A percentile compares a stretch with the other conserved stretches of the same genome.
phyloP scores from a whole-genome alignment of 2,888 invertebrate genomes.

The Hemaris fuciformis region DNA sequence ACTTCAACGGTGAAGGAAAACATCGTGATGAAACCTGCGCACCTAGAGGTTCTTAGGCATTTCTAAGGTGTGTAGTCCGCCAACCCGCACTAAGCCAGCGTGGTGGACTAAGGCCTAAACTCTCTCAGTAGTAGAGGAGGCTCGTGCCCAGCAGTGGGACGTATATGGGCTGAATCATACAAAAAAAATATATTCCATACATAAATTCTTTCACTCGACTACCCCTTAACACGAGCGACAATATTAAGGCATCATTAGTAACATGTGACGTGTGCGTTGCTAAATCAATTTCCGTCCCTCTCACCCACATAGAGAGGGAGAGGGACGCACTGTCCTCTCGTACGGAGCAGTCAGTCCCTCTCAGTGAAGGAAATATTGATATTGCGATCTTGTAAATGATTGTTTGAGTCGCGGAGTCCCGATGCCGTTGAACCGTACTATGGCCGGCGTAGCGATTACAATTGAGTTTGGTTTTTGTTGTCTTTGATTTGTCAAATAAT shows the following conservation, averaged over 20 bases:
- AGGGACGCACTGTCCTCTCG: conserved; percentile 34
- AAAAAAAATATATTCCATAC: background rate
- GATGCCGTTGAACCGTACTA: background rate
- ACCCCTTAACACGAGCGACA: conserved; percentile 54
- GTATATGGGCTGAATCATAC: background rate
- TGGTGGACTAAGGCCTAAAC: too few relatives aligned
- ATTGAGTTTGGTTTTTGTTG: too few relatives aligned
- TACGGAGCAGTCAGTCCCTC: conserved; percentile 22
- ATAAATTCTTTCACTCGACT: conserved; percentile 15
- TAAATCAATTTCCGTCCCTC: conserved; percentile 49
- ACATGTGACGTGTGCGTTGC: conserved; percentile 66
- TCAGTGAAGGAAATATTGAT: background rate
- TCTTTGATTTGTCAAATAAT: too few relatives aligned
- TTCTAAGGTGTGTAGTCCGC: too few relatives aligned
- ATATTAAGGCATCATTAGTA: conserved; percentile 66
- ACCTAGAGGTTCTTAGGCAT: too few relatives aligned
- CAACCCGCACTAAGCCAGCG: too few relatives aligned
- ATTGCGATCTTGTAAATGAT: background rate
- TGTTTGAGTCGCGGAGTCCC: background rate
- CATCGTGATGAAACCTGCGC: too few relatives aligned
- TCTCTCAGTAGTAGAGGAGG: too few relatives aligned
- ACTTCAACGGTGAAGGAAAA: too few relatives aligned
- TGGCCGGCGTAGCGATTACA: background rate
- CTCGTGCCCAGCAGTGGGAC: background rate
- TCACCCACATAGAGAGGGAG: conserved; percentile 39